These are phyloP conservation scores for Picathartes gymnocephalus DNA, from an alignment of 2,113 vertebrate genomes.

Conservation along the genomic window DNA sequence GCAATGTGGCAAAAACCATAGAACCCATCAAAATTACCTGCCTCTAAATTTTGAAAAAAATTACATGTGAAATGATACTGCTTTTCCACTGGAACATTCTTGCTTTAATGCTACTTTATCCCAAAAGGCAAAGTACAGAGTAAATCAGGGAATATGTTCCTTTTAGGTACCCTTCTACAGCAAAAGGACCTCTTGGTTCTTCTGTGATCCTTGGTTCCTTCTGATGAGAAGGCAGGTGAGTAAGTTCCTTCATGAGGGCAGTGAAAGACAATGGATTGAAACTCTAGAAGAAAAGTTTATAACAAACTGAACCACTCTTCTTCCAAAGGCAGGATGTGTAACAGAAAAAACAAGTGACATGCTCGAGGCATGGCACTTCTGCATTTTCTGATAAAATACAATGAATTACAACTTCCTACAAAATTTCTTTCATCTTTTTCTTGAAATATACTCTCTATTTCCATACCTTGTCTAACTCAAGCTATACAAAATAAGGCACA, in stretches of 20 bases:
- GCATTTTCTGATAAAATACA: not conserved
- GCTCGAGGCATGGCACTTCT: accelerated
- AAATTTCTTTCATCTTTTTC: not conserved
- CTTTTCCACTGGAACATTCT: not conserved
- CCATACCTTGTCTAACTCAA: not conserved
- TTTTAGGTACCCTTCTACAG: not conserved
- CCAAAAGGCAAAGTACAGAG: not conserved
- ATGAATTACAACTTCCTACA: not conserved
- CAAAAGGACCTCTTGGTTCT: not conserved
- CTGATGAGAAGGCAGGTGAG: not conserved
- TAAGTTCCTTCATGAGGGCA: not conserved
- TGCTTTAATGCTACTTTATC: not conserved
- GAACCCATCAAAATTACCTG: not conserved
- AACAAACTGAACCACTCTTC: not conserved
- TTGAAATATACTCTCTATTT: not conserved
- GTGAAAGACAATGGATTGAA: not conserved
- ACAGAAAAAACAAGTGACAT: not conserved
- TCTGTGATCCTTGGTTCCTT: not conserved
- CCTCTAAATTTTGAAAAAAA: not conserved
- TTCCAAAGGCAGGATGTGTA: not conserved
- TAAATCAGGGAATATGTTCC: not conserved
- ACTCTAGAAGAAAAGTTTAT: not conserved
- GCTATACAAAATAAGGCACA: not conserved
- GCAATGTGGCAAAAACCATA: not conserved
- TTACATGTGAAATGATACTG: not conserved